Base-by-base conservation (phyloP, 2,888 invertebrate genomes). In the Nephrocerus scutellatus region DNA sequence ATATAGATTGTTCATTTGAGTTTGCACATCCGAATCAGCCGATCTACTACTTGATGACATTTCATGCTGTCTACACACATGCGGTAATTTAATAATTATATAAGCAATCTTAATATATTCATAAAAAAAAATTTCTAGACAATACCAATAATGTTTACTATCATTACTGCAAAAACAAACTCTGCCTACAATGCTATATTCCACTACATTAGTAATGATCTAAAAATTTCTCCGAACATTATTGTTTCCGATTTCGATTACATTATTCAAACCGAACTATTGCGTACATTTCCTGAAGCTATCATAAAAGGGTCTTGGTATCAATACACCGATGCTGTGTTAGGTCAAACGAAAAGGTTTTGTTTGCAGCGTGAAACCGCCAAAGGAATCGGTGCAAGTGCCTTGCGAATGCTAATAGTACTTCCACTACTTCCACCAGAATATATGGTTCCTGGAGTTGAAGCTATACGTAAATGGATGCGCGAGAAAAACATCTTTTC, bases 391-490 rank as follows among this genome's bases (percentile, higher is more conserved):
- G 51, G 52, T 7, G 49, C 52, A 2, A 53, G 53, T 47, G 52
- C 49, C 3, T 25, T 56, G 25, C 46, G 53, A 9, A 55, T 57
- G 55, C 12, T 57, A 5, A 34, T 57, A 6, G 55, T 55, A 1
- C 36, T 57, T 15, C 57, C 57, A 8, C 34, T 57, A 13, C 35
- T 57, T 6, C 57, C 57, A 4, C 53, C 57, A 1, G 55, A 57
- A 30, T 57, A 57, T 30, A 55, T 57, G 47, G 39, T 47, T 6
- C 53, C 53, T 2, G 57, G 57, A 0, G 32, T 55, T n/a, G 51
- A 54, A 14, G 43, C 54, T 3, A 31, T 55, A 3, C 49, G 49
- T n/a, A 57, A 57, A 39, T 57, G 57, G 57, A 53, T 54, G 47
- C 44, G 44, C 14, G 55, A 57, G 24, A 57, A 57, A 31, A 44